These are phyloP conservation scores for Protonemura montana DNA, from an alignment of 2,888 invertebrate species.

Conservation along the genomic window DNA sequence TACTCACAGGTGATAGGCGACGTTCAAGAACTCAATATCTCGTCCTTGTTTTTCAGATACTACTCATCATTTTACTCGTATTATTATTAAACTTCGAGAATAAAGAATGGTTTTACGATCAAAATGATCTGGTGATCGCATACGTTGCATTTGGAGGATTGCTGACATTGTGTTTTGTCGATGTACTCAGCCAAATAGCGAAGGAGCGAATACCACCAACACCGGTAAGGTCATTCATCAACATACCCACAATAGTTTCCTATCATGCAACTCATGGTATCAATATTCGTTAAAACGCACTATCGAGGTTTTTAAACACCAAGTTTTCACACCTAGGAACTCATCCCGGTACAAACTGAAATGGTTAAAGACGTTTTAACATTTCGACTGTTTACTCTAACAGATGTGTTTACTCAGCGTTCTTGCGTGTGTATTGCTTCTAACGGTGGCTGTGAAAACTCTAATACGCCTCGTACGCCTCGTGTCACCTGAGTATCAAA, in stretches of 20 bases:
- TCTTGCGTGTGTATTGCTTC: background rate
- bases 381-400: background rate
- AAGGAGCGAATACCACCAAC: constrained; percentile 40
- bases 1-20: background rate
- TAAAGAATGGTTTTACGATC: background rate
- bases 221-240: constrained; percentile 40
- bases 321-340: no score
- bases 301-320: no score
- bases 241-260: background rate
- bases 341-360: no score
- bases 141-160: constrained; percentile 39
- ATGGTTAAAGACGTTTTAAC: no score
- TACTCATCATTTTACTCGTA: background rate
- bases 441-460: background rate
- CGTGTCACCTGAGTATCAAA: background rate
- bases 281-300: no score
- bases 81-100: background rate
- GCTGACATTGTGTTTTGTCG: constrained; percentile 23
- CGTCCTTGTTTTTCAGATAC: constrained; percentile 32
- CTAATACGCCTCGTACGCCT: background rate
- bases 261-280: background rate
- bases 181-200: constrained; percentile 34
- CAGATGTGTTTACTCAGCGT: background rate
- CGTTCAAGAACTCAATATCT: background rate
- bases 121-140: background rate